Base-by-base conservation (phyloP, 2,888 invertebrate genomes). In the Alloplasta piceator region DNA sequence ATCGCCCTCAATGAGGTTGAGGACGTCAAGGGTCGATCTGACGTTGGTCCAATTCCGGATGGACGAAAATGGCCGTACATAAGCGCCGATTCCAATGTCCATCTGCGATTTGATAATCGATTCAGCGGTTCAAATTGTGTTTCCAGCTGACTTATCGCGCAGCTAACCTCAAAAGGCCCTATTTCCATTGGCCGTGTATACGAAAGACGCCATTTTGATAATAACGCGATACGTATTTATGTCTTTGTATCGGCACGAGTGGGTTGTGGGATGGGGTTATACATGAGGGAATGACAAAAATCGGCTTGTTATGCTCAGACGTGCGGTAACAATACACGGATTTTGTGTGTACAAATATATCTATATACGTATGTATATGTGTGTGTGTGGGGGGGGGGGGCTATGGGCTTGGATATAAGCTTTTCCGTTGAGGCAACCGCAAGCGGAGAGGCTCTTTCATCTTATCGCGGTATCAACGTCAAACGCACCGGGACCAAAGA, bases 381-480 rank as follows among this genome's bases (percentile, higher is more conserved):
- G 38, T 88, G n/a, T n/a, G n/a, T n/a, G n/a, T n/a, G n/a, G n/a
- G n/a, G n/a, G n/a, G n/a, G n/a, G n/a, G 86, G 88, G 85, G 84
- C 83, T 89, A 89, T 89, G 89, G 89, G 87, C 67, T 89, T 86
- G 89, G 90, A 89, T 91, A 91, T 91, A 91, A 90, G 89, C 90
- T 90, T 90, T 26, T 67, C 81, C 52, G 14, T 74, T 67, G 78
- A 82, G 63, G 78, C 68, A 74, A 78, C 66, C 81, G 64, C 81
- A 82, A 74, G 72, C 26, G 26, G 26, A 26, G 88, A 88, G 87
- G 90, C 91, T 92, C 92, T 92, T 92, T 92, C 92, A 92, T 91
- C 92, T 92, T 92, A 92, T 92, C 92, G 89, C 86, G 91, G 91
- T 91, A 92, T 92, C 92, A 92, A 92, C 91, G 92, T 92, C 92